Evolutionary conservation across 2,113 vertebrate genomes (phyloP).

Genomic region (Camelus bactrianus): DNA sequence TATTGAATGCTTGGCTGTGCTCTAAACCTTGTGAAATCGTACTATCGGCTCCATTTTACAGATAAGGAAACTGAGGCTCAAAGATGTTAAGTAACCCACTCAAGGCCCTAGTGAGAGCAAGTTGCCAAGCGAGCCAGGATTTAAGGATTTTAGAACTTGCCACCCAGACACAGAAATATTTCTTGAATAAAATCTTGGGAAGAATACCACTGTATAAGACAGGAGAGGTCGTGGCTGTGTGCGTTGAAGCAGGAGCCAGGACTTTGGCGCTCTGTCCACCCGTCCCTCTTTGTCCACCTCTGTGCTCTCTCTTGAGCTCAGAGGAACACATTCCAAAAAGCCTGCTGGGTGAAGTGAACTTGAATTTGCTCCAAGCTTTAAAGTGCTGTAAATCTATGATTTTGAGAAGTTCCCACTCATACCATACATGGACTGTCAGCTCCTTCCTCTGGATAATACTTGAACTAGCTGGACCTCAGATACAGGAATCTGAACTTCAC

Average conservation of each 20-base stretch:
- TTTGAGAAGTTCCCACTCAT: background rate
- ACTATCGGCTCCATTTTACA: background rate
- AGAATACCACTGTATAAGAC: background rate
- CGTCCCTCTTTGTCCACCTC: no score
- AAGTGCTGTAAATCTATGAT: background rate
- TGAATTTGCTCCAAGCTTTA: background rate
- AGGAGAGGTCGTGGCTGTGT: background rate
- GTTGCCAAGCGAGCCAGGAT: background rate
- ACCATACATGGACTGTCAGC: background rate
- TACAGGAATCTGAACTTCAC: background rate
- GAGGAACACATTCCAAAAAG: background rate
- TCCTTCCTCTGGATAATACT: background rate
- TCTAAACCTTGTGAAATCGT: background rate
- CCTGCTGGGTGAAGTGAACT: background rate
- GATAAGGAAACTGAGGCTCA: background rate
- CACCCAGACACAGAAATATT: background rate
- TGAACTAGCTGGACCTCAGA: background rate
- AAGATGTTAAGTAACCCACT: background rate
- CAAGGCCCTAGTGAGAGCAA: background rate
- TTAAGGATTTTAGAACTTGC: background rate
- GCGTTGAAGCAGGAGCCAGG: background rate
- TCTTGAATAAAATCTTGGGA: background rate
- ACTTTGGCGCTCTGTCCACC: background rate
- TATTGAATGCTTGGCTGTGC: background rate
- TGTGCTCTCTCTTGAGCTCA: background rate